phyloP scores from a whole-genome alignment of 2,797 vertebrate genomes.

The Argyrosomus regius region DNA sequence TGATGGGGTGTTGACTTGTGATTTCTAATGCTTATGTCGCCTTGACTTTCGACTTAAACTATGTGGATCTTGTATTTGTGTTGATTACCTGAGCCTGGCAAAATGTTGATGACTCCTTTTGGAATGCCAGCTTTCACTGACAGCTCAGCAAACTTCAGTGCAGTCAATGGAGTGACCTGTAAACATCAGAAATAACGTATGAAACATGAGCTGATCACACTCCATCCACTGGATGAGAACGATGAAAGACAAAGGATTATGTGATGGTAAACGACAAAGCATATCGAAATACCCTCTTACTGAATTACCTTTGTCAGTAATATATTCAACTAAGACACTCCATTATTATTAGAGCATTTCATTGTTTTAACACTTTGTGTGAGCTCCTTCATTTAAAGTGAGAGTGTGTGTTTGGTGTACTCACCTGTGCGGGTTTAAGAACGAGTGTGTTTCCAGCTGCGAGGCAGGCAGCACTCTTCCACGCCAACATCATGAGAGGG shows the following conservation, averaged over 20 bases:
- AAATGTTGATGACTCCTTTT: conserved; percentile 95
- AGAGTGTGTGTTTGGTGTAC: background rate
- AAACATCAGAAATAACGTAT: background rate
- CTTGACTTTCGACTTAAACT: background rate
- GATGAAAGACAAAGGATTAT: too few relatives aligned
- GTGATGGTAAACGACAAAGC: too few relatives aligned
- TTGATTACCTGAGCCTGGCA: conserved; percentile 94
- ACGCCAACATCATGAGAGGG: conserved; percentile 98
- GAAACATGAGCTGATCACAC: background rate
- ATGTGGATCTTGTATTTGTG: background rate
- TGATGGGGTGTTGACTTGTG: too few relatives aligned
- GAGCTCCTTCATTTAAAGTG: background rate
- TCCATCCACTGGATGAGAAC: background rate
- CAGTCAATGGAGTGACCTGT: conserved; percentile 96
- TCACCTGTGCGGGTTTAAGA: conserved; percentile 96
- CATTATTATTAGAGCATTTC: too few relatives aligned
- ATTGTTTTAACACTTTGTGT: background rate
- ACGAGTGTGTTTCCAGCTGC: conserved; percentile 96
- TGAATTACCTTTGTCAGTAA: background rate
- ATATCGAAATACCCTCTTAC: too few relatives aligned
- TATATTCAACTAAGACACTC: background rate
- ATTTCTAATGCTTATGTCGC: background rate
- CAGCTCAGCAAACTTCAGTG: conserved; percentile 97
- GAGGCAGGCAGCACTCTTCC: conserved; percentile 96
- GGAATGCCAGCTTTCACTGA: conserved; percentile 94